These are phyloP conservation scores for Cactoblastis cactorum DNA, from an alignment of 2,888 invertebrate species.

Conservation along the genomic window DNA sequence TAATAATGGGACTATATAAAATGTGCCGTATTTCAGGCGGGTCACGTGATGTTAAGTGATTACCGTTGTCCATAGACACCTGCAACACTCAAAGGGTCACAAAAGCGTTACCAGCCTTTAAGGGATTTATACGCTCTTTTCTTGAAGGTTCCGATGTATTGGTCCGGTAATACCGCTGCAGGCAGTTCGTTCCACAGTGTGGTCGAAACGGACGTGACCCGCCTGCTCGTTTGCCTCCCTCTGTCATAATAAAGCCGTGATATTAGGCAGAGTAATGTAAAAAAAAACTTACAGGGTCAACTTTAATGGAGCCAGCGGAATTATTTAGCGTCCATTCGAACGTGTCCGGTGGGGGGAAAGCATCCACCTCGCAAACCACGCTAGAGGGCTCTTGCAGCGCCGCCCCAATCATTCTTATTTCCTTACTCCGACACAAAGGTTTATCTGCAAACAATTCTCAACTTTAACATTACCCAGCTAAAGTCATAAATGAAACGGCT, in stretches of 20 bases:
- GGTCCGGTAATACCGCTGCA: too few species aligned
- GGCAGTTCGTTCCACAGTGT: too few species aligned
- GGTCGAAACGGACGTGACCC: too few species aligned
- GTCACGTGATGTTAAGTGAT: too few species aligned
- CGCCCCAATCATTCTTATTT: conserved; percentile 90
- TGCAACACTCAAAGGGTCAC: too few species aligned
- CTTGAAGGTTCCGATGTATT: too few species aligned
- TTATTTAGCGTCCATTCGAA: conserved; percentile 96
- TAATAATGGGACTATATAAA: background rate
- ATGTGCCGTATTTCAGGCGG: background rate
- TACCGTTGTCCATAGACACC: too few species aligned
- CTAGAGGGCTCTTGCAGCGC: conserved; percentile 89
- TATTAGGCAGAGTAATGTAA: background rate
- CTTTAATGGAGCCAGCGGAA: conserved; percentile 89
- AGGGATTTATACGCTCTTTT: too few species aligned
- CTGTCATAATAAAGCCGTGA: background rate
- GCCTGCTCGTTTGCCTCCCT: too few species aligned
- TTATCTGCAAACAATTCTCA: conserved; percentile 80
- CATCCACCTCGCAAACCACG: conserved; percentile 90
- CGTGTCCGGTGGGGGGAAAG: conserved; percentile 89
- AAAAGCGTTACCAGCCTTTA: too few species aligned
- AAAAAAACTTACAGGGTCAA: conserved; percentile 66
- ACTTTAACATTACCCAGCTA: background rate
- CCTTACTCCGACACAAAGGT: conserved; percentile 88
- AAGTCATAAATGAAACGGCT: background rate